Conservation (phyloP, 1,140 invertebrate species). For the Lordiphosa mommai region DNA sequence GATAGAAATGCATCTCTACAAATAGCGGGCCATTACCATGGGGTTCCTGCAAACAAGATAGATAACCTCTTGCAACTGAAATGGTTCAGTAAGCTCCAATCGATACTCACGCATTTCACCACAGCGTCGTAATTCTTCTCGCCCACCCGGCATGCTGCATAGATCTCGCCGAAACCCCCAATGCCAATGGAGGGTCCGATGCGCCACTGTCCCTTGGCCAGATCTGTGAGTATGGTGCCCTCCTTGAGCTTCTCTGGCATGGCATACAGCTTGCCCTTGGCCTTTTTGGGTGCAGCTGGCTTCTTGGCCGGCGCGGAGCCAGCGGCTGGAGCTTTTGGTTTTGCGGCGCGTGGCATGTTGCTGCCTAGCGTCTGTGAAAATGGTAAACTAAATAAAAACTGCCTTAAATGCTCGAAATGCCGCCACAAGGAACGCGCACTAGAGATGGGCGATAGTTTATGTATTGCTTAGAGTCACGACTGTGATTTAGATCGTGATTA, state of each 20-base stretch:
- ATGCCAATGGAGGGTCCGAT: conserved; percentile 92
- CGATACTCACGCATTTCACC: conserved; percentile 88
- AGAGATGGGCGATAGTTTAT: background rate
- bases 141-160: conserved; percentile 85
- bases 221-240: conserved; percentile 89
- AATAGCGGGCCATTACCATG: conserved; percentile 95
- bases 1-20: conserved; percentile 97
- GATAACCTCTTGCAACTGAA: background rate
- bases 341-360: conserved; percentile 60
- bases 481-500: too few relatives aligned
- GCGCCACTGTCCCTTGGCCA: conserved; percentile 89
- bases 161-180: conserved; percentile 97
- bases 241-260: conserved; percentile 87
- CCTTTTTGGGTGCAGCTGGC: conserved; percentile 80
- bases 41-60: conserved; percentile 86
- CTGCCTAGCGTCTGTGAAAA: background rate
- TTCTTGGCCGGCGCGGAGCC: conserved; percentile 26
- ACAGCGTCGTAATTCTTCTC: conserved; percentile 84
- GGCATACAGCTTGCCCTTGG: conserved; percentile 86
- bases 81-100: too few relatives aligned
- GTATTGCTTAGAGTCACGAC: too few relatives aligned
- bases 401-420: conserved; percentile 30
- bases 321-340: conserved; percentile 32
- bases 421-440: conserved; percentile 16
- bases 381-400: background rate